Percentiles rank a stretch among this genome's conserved stretches.
Evolutionary conservation across 2,797 vertebrate genomes (phyloP).

Genomic region (Garrulus glandarius): DNA sequence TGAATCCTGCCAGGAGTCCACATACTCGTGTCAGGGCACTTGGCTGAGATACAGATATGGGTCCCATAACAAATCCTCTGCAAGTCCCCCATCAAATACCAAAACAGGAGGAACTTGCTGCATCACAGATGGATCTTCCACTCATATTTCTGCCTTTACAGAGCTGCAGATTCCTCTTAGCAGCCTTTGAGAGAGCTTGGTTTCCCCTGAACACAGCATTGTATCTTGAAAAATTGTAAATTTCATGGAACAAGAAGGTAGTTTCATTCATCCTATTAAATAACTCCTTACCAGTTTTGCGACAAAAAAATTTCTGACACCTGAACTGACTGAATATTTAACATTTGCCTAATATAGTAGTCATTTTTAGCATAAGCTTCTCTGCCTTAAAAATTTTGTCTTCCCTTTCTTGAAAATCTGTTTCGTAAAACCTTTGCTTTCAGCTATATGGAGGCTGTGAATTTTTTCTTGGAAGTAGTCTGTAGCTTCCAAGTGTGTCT

Average conservation of each 20-base stretch:
- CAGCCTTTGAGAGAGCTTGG: background rate
- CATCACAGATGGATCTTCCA: background rate
- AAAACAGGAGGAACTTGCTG: background rate
- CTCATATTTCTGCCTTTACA: background rate
- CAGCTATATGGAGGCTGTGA: background rate
- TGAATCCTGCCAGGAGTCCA: background rate
- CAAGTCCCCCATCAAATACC: background rate
- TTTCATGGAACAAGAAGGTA: background rate
- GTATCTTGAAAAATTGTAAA: background rate
- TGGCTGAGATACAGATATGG: accelerated
- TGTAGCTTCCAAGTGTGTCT: background rate
- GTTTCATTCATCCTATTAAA: background rate
- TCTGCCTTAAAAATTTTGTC: background rate
- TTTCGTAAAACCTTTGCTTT: background rate
- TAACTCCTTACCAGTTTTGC: background rate
- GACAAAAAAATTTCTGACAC: background rate
- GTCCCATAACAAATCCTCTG: background rate
- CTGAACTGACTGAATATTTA: background rate
- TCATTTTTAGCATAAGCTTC: background rate
- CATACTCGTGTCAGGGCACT: accelerated
- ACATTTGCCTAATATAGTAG: background rate
- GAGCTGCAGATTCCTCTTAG: background rate
- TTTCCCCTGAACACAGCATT: background rate
- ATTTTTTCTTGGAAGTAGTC: background rate
- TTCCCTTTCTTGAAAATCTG: background rate